Percentiles rank a stretch among this genome's conserved stretches.
These are phyloP conservation scores for Pangasianodon hypophthalmus DNA, from an alignment of 2,113 vertebrate genomes.

Conservation along the genomic window DNA sequence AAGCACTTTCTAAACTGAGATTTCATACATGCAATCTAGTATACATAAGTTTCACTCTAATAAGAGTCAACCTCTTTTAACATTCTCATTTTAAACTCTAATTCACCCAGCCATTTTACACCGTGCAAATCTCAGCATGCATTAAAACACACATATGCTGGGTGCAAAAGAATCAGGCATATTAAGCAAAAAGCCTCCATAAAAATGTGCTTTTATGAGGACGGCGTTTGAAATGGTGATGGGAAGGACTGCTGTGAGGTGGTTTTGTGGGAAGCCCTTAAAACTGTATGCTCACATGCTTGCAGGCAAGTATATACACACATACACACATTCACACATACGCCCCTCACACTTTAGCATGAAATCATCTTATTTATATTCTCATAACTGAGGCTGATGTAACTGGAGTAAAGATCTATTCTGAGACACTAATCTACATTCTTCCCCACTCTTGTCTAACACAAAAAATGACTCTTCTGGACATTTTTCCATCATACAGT, in stretches of 20 bases:
- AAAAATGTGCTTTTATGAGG: slow-evolving; percentile 50
- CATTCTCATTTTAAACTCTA: neutral
- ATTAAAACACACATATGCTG: slow-evolving; percentile 47
- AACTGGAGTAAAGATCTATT: slow-evolving; percentile 10
- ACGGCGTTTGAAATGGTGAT: slow-evolving; percentile 47
- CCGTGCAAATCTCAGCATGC: slow-evolving; percentile 21
- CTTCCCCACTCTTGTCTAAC: neutral
- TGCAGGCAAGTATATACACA: slow-evolving; percentile 11
- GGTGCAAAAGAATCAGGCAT: slow-evolving; percentile 40
- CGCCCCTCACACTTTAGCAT: slow-evolving; percentile 9
- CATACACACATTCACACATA: neutral
- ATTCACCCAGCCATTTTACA: neutral
- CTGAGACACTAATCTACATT: neutral
- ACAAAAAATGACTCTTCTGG: neutral
- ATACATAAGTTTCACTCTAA: neutral
- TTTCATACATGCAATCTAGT: neutral
- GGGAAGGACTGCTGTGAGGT: slow-evolving; percentile 52
- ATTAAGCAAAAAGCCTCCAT: slow-evolving; percentile 48
- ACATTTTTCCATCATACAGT: neutral
- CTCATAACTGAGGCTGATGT: slow-evolving; percentile 13
- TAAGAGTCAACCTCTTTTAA: neutral
- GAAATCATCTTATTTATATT: slow-evolving; percentile 23
- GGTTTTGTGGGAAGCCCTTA: slow-evolving; percentile 47
- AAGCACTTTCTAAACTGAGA: neutral
- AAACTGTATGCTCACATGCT: slow-evolving; percentile 26